Base-by-base conservation (phyloP, 1,140 invertebrate genomes). In the Araneus ventricosus region DNA sequence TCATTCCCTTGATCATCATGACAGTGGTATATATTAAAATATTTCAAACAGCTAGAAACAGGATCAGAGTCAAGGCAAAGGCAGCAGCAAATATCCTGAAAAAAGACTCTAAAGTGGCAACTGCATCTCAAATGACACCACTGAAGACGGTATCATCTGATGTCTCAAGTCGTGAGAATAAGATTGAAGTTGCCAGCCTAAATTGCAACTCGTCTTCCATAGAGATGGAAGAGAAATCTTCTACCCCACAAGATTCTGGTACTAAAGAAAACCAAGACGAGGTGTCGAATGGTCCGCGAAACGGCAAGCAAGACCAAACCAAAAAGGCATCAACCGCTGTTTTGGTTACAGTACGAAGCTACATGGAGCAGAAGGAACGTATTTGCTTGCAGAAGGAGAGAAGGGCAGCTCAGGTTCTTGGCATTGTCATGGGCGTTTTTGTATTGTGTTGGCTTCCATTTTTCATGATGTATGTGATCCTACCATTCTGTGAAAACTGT, bases 401-500 rank as follows among this genome's bases (percentile, higher is more conserved):
- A 94, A 96, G 98, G 39, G 99, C 99, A 0, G 98, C 98, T 0
- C 96, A 98, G 67, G 99, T 98, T 4, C 96, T 99, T 1, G 98
- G 98, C 27, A 98, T 99, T 82, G 98, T 99, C 84, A 98, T 98
- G 98, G 94, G 95, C 22, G 98, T 99, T 2, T 98, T 99, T 95
- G 98, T 99, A 61, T 97, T 99, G 1, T 99, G 98, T 95, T 99
- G 99, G 98, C 96, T 99, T 92, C 99, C 99, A 4, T 99, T 99
- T 95, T 99, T 99, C 95, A 97, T 99, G 17, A 97, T 99, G 96
- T 99, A 99, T 95, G 97, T 99, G 61, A 98, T 98, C 88, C 96
- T 98, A 88, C 98, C 98, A 1, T 99, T 99, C 95, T 99, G 98
- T 95, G 95, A 96, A 2, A 96, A 96, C 79, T 98, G 97, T 95